Evolutionary conservation across 2,888 invertebrate species (phyloP).

Genomic region (Drosophila neotestacea): DNA sequence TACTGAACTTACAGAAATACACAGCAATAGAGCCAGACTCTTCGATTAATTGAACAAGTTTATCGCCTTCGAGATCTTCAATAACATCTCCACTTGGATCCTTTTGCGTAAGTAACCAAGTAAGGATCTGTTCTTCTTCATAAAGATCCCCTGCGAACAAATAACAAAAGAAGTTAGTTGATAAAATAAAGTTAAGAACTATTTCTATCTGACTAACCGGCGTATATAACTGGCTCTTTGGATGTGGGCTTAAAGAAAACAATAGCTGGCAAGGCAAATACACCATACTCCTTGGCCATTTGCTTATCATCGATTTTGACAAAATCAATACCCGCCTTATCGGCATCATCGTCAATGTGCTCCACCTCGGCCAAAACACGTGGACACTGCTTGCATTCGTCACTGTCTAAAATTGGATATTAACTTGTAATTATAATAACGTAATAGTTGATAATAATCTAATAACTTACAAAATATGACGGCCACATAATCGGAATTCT

Average conservation of each 20-base stretch:
- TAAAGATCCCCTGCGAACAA: constrained; percentile 91
- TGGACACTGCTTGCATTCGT: constrained; percentile 97
- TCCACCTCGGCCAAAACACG: constrained; percentile 94
- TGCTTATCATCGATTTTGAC: constrained; percentile 96
- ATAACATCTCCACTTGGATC: constrained; percentile 96
- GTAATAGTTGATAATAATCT: neutral
- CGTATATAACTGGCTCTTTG: constrained; percentile 96
- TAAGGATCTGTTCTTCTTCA: constrained; percentile 94
- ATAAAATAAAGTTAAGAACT: neutral
- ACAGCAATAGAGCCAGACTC: constrained; percentile 94
- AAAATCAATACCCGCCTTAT: constrained; percentile 95
- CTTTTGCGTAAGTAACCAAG: constrained; percentile 95
- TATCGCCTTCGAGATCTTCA: constrained; percentile 94
- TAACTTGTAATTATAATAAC: neutral
- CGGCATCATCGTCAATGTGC: constrained; percentile 97
- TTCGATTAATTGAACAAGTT: constrained; percentile 90
- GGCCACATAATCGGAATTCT: constrained; percentile 95
- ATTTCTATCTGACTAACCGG: constrained; percentile 87
- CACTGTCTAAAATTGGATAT: constrained; percentile 89
- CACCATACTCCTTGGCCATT: constrained; percentile 94
- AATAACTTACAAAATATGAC: constrained; percentile 95
- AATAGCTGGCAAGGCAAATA: constrained; percentile 95
- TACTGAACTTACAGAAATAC: constrained; percentile 93
- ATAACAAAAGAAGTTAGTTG: neutral
- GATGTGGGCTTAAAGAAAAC: constrained; percentile 95